Conservation (phyloP, 2,113 vertebrate species). For the Diphyllodes magnificus region DNA sequence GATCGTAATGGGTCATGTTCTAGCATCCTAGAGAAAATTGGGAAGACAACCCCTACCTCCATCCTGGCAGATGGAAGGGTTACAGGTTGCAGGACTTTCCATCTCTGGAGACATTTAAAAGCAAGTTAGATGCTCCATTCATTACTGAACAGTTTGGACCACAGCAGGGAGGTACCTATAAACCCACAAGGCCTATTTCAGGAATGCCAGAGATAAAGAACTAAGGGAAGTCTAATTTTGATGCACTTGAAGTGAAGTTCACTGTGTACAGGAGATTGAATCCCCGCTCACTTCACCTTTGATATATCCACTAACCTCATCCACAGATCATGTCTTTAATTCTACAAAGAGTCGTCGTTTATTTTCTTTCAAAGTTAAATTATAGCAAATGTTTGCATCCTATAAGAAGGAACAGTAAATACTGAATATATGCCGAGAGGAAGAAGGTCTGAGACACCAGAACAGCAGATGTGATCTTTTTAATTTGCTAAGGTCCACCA, state of each 20-base stretch:
- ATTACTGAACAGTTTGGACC: background rate
- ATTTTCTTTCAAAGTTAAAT: background rate
- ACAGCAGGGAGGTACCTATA: background rate
- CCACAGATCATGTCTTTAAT: background rate
- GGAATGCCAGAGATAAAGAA: background rate
- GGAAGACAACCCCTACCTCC: background rate
- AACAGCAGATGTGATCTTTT: background rate
- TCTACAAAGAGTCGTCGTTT: background rate
- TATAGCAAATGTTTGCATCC: background rate
- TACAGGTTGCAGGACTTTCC: background rate
- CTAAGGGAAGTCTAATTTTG: background rate
- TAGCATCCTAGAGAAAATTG: background rate
- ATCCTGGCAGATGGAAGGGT: background rate
- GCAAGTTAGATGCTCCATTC: background rate
- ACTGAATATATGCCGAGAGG: background rate
- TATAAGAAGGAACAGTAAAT: background rate
- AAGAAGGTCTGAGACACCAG: background rate
- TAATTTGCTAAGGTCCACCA: slow-evolving; percentile 18
- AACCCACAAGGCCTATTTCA: background rate
- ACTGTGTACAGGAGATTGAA: background rate
- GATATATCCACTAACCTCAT: background rate
- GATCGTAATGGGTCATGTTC: background rate
- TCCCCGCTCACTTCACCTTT: background rate
- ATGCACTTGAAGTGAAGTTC: background rate
- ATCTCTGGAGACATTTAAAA: background rate